These are phyloP conservation scores for Mungos mungo DNA, from an alignment of 2,113 vertebrate species.

Conservation along the genomic window DNA sequence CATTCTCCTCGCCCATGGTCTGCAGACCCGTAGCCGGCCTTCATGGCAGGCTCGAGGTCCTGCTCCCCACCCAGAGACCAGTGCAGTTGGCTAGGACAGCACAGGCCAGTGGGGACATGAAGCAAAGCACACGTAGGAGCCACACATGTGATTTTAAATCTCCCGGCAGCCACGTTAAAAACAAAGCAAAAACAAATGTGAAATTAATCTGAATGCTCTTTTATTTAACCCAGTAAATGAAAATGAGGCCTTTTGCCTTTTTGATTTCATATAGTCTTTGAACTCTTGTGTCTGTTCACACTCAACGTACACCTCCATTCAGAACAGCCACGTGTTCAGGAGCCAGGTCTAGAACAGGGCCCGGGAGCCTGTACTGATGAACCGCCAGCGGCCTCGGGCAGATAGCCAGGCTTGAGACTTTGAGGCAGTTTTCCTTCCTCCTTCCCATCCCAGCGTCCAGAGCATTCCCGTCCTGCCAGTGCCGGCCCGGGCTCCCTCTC, in stretches of 20 bases:
- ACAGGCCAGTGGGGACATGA: background rate
- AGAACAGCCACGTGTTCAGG: background rate
- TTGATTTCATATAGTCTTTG: background rate
- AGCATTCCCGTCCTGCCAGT: background rate
- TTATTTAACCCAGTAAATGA: background rate
- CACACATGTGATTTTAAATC: background rate
- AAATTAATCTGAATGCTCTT: background rate
- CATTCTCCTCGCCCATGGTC: accelerated
- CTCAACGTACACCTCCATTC: background rate
- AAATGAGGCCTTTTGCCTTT: background rate
- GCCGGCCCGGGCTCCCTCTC: background rate
- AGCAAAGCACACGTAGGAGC: background rate
- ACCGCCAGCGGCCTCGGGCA: background rate
- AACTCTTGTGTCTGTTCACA: background rate
- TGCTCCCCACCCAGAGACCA: background rate
- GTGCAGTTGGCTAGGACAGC: background rate
- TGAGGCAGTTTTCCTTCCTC: background rate
- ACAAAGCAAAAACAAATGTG: slow-evolving; percentile 7
- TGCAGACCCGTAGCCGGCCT: background rate
- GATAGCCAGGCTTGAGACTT: background rate
- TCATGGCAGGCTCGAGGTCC: background rate
- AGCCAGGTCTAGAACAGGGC: background rate
- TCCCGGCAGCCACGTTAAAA: background rate
- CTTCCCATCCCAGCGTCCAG: background rate
- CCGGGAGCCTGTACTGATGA: background rate